Conservation (phyloP, 2,113 vertebrate genomes). For the Dicentrarchus labrax region DNA sequence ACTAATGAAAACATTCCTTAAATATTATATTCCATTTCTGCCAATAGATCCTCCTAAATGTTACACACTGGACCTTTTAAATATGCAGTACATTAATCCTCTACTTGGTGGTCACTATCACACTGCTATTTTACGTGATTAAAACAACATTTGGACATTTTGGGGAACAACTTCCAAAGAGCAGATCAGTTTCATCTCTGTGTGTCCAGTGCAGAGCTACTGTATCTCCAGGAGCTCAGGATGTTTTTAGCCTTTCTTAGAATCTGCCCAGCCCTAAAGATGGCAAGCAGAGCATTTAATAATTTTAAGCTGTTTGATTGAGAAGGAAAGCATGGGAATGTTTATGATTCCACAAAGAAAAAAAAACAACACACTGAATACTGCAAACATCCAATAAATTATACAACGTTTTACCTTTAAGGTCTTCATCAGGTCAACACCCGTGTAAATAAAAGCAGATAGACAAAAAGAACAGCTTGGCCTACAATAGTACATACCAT, state of each 20-base stretch:
- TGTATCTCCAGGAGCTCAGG: not conserved
- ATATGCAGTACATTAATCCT: not conserved
- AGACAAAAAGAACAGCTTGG: not conserved
- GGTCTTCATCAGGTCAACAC: not conserved
- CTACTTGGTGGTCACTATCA: not conserved
- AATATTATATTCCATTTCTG: no score
- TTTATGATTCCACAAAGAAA: not conserved
- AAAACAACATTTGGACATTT: not conserved
- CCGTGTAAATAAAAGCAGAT: not conserved
- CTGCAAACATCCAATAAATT: not conserved
- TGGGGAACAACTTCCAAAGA: not conserved
- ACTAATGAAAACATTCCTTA: no score
- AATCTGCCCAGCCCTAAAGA: not conserved
- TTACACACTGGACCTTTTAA: not conserved
- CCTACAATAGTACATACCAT: not conserved
- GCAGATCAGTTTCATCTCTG: not conserved
- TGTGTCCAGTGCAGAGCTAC: not conserved
- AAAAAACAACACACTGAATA: conserved; percentile 1
- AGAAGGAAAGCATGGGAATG: not conserved
- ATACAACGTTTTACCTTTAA: not conserved
- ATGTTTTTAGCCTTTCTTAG: no score
- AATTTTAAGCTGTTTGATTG: no score
- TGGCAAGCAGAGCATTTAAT: no score
- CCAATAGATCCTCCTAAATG: no score
- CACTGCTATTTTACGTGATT: not conserved